Evolutionary conservation across 2,797 vertebrate genomes (phyloP).

Genomic region (Petrocephalus schoutedeni): DNA sequence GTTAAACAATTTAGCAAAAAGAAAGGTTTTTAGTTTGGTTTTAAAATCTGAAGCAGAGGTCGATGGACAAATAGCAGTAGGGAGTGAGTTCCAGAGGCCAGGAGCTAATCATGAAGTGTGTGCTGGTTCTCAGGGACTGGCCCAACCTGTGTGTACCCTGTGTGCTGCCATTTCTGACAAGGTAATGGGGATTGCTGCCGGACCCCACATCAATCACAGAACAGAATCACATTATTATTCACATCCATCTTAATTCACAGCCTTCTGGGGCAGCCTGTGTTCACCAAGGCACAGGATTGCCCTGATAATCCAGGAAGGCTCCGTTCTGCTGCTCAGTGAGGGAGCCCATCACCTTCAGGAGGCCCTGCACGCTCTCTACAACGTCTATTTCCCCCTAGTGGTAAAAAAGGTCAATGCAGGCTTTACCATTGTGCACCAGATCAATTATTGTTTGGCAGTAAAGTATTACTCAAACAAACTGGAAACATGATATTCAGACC

Average conservation of each 20-base stretch:
- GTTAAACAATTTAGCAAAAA: no score
- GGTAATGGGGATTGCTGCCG: not conserved
- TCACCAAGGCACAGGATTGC: slow-evolving; percentile 41
- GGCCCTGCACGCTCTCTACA: slow-evolving; percentile 37
- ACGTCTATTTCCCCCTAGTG: slow-evolving; percentile 42
- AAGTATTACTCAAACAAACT: not conserved
- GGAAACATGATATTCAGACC: not conserved
- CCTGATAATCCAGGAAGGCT: slow-evolving; percentile 45
- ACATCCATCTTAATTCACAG: not conserved
- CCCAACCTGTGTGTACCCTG: not conserved
- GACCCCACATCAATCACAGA: not conserved
- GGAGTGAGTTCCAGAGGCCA: no score
- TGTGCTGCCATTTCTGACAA: not conserved
- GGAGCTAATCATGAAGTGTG: no score
- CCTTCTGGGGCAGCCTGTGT: not conserved
- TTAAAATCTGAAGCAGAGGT: no score
- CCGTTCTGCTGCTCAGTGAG: slow-evolving; percentile 45
- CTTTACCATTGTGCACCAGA: not conserved
- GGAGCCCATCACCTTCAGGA: slow-evolving; percentile 38
- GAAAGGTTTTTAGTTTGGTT: no score
- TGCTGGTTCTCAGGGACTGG: no score
- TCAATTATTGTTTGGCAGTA: not conserved
- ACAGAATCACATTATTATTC: not conserved
- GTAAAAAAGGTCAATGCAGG: not conserved
- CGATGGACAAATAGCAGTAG: no score